A percentile compares a stretch with the other conserved stretches of the same genome.
Evolutionary conservation across 2,113 vertebrate genomes (phyloP).

Genomic region (Saimiri boliviensis): DNA sequence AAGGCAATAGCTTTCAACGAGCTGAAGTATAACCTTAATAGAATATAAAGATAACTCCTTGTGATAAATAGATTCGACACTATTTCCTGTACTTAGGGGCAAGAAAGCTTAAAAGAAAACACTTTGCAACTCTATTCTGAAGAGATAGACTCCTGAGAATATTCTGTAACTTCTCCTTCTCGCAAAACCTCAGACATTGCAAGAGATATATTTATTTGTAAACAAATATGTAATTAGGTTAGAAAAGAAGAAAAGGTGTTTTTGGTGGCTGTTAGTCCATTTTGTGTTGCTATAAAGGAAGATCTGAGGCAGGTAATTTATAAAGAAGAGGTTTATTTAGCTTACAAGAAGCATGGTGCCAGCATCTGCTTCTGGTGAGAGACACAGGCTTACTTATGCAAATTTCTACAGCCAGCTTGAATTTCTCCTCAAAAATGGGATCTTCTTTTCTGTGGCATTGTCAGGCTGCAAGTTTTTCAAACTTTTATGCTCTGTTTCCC

Average conservation of each 20-base stretch:
- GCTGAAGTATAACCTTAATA: slow-evolving; percentile 60
- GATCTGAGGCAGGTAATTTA: not conserved
- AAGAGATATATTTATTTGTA: slow-evolving; percentile 9
- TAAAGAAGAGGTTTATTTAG: not conserved
- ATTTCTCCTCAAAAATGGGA: too few species aligned
- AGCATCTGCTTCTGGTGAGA: not conserved
- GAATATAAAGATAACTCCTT: slow-evolving; percentile 60
- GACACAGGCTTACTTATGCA: not conserved
- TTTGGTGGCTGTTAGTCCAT: not conserved
- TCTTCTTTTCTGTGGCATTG: too few species aligned
- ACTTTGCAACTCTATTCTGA: slow-evolving; percentile 45
- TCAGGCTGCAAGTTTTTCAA: too few species aligned
- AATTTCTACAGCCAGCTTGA: too few species aligned
- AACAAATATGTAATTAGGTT: not conserved
- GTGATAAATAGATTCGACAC: slow-evolving; percentile 65
- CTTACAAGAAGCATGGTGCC: not conserved
- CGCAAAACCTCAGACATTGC: not conserved
- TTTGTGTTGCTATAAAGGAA: not conserved
- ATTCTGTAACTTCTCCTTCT: not conserved
- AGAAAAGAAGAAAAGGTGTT: not conserved
- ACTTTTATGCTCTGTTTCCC: too few species aligned
- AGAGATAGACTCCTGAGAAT: not conserved
- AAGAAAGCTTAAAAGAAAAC: slow-evolving; percentile 51
- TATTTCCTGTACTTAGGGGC: slow-evolving; percentile 51
- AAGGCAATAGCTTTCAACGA: slow-evolving; percentile 66